Evolutionary conservation across 2,888 invertebrate species (phyloP), one percentile per base, ranked within the genome.

Genomic region (Oscheius sp.): DNA sequence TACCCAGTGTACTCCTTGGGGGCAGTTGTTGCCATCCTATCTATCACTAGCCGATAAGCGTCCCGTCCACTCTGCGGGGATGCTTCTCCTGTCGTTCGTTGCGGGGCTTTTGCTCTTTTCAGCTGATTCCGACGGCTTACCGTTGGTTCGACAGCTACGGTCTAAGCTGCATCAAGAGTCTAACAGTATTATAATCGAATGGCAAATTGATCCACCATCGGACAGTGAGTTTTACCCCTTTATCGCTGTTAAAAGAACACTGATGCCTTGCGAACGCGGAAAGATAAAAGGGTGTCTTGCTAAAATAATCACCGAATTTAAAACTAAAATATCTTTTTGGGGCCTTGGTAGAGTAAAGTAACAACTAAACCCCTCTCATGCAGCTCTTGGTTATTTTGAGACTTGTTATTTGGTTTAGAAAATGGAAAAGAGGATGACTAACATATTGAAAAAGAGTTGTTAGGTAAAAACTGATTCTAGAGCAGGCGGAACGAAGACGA

Each of bases 131-230:
- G 27, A 66, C 9, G 66, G 66, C 16, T 29, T 76, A 18, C 76
- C 80, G 9, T 64, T 73, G 53, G 75, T 84, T n/a, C 75, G 75
- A 6, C 77, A 84, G 49, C 79, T 83, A 1, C 74, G 78, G 68
- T 84, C 85, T 2, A 68, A 81, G n/a, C 69, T 82, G 23, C 84
- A 86, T 41, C 76, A 79, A 9, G 76, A 78, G 16, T 66, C 74
- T 0, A 76, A 83, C 59, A 75, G 83, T 9, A 82, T 87, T 55
- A 80, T 81, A 61, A 84, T 87, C 9, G 84, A 85, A 73, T 87
- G 87, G 87, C 77, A 81, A 18, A 74, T 76, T 21, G 69, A 73
- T 16, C 72, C 73, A 23, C 61, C 77, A 43, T 63, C 66, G 1
- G 76, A 78, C 52, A 76, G 84, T 84, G 58, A 78, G 80, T 63